Evolutionary conservation across 2,888 invertebrate genomes (phyloP).

Genomic region (Phorcus lineatus): DNA sequence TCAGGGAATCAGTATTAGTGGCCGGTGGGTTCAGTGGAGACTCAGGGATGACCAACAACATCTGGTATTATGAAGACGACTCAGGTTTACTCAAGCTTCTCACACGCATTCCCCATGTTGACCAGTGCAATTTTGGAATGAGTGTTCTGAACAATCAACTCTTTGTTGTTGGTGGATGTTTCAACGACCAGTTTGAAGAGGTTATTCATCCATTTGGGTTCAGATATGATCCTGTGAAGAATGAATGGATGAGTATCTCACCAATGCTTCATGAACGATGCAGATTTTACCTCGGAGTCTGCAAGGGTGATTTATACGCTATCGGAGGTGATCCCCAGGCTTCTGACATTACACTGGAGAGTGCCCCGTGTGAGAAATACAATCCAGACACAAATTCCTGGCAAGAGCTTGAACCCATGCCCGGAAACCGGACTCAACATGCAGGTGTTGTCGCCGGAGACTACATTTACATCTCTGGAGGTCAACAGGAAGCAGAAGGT

Average conservation of each 20-base stretch:
- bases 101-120: slow-evolving; percentile 84
- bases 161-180: slow-evolving; percentile 84
- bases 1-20: slow-evolving; percentile 83
- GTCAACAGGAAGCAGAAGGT: slow-evolving; percentile 78
- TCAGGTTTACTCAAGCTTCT: slow-evolving; percentile 81
- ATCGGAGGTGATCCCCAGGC: slow-evolving; percentile 79
- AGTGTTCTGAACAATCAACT: slow-evolving; percentile 83
- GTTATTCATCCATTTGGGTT: slow-evolving; percentile 85
- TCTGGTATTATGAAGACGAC: slow-evolving; percentile 81
- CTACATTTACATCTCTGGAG: slow-evolving; percentile 78
- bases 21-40: slow-evolving; percentile 80
- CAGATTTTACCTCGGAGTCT: slow-evolving; percentile 64
- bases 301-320: slow-evolving; percentile 63
- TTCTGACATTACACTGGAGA: slow-evolving; percentile 50
- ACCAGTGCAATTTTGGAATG: slow-evolving; percentile 85
- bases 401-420: slow-evolving; percentile 55
- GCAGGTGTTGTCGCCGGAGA: slow-evolving; percentile 60
- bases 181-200: slow-evolving; percentile 81
- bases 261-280: slow-evolving; percentile 66
- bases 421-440: slow-evolving; percentile 66
- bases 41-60: slow-evolving; percentile 81
- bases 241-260: slow-evolving; percentile 83
- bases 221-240: slow-evolving; percentile 80
- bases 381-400: slow-evolving; percentile 57
- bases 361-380: slow-evolving; percentile 63